A percentile compares a stretch with the other conserved stretches of the same genome.
Evolutionary conservation across 2,113 vertebrate species (phyloP).

Genomic region (Nothobranchius kuhntae): DNA sequence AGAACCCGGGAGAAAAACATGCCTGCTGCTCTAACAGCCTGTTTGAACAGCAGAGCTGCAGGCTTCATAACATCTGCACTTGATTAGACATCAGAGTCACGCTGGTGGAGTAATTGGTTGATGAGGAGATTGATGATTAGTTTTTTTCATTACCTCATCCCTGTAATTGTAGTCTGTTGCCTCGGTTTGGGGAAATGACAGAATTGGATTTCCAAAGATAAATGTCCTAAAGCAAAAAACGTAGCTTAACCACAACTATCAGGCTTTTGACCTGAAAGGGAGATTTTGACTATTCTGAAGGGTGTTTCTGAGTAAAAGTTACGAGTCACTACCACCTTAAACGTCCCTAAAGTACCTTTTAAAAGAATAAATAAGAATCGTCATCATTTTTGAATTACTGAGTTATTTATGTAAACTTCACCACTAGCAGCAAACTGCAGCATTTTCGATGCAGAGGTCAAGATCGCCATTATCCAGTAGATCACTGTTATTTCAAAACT

Average conservation of each 20-base stretch:
- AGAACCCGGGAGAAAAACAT: conserved; percentile 3
- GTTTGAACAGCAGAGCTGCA: conserved; percentile 4
- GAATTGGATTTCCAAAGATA: neutral
- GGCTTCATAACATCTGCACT: neutral
- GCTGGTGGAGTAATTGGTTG: neutral
- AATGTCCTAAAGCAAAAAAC: neutral
- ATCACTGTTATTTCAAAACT: too few species aligned
- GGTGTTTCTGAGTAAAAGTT: too few species aligned
- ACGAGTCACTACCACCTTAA: too few species aligned
- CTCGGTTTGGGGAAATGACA: neutral
- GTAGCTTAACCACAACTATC: neutral
- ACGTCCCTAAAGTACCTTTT: too few species aligned
- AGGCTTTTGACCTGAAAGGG: neutral
- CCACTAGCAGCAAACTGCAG: too few species aligned
- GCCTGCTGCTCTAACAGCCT: neutral
- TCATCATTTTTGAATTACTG: too few species aligned
- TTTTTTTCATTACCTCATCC: neutral
- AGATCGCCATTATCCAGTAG: too few species aligned
- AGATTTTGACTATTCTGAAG: too few species aligned
- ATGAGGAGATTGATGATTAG: neutral
- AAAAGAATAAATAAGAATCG: too few species aligned
- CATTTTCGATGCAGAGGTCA: too few species aligned
- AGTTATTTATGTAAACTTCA: too few species aligned
- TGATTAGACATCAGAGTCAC: neutral
- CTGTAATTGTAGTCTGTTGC: neutral